These are phyloP conservation scores for Halocaridina rubra DNA, from an alignment of 2,888 invertebrate species.

Conservation along the genomic window DNA sequence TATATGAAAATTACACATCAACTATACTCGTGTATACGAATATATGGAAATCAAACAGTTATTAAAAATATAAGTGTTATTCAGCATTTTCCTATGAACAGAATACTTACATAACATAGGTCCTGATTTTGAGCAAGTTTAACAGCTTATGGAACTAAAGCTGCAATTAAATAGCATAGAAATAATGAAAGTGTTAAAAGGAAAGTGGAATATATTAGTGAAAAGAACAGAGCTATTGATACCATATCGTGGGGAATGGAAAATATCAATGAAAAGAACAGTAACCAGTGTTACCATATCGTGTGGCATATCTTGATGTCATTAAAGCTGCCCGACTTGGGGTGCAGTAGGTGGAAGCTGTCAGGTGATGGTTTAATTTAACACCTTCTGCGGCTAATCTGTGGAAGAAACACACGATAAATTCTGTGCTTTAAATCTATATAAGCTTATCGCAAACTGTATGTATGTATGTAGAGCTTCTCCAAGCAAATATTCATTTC, in stretches of 20 bases:
- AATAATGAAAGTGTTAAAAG: not conserved
- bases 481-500: no score
- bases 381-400: conserved; percentile 67
- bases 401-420: not conserved
- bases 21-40: no score
- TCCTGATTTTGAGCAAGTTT: no score
- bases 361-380: conserved; percentile 70
- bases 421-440: no score
- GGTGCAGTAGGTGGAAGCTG: conserved; percentile 69
- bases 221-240: not conserved
- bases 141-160: no score
- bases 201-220: not conserved
- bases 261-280: conserved; percentile 12
- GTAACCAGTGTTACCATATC: conserved; percentile 65
- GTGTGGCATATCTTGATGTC: conserved; percentile 69
- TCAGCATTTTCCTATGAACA: no score
- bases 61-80: no score
- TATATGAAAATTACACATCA: no score
- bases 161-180: not conserved
- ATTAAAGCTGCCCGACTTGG: conserved; percentile 71
- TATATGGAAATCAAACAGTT: no score
- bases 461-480: no score
- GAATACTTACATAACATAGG: no score
- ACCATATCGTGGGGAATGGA: not conserved
- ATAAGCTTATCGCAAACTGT: no score